Percentiles rank a stretch among this genome's conserved stretches.
Evolutionary conservation across 2,797 vertebrate genomes (phyloP).

Genomic region (Oryzias sinensis): DNA sequence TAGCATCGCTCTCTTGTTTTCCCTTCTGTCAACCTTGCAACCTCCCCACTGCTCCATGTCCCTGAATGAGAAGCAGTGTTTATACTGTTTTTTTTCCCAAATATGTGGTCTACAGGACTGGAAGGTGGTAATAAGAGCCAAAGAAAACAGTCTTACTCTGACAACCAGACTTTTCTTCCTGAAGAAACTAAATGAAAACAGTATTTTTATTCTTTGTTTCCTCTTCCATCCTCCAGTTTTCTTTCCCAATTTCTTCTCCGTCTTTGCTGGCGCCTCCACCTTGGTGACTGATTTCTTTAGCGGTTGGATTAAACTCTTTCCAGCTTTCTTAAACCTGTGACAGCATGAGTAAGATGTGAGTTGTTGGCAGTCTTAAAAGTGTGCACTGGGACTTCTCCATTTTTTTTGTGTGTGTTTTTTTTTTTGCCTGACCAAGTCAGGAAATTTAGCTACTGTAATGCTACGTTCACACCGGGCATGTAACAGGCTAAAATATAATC

Average conservation of each 20-base stretch:
- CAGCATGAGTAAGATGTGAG: not conserved
- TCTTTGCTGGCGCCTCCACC: constrained; percentile 29
- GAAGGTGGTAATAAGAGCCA: constrained; percentile 70
- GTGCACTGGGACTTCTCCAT: too few relatives aligned
- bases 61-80: constrained; percentile 63
- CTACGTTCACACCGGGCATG: too few relatives aligned
- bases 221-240: constrained; percentile 39
- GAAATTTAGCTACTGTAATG: too few relatives aligned
- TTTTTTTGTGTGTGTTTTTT: too few relatives aligned
- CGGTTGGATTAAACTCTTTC: constrained; percentile 18
- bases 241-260: constrained; percentile 18
- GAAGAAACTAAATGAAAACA: constrained; percentile 74
- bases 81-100: constrained; percentile 71
- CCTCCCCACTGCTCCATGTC: constrained; percentile 47
- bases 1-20: constrained; percentile 16
- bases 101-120: constrained; percentile 71
- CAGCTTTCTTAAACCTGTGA: constrained; percentile 2
- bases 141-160: constrained; percentile 73
- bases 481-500: too few relatives aligned
- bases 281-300: constrained; percentile 35
- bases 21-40: constrained; percentile 40
- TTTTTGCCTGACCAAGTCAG: too few relatives aligned
- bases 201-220: constrained; percentile 68
- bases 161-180: constrained; percentile 70
- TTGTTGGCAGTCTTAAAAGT: not conserved